Conservation (phyloP, 2,113 vertebrate genomes). For the Prunella fulvescens region DNA sequence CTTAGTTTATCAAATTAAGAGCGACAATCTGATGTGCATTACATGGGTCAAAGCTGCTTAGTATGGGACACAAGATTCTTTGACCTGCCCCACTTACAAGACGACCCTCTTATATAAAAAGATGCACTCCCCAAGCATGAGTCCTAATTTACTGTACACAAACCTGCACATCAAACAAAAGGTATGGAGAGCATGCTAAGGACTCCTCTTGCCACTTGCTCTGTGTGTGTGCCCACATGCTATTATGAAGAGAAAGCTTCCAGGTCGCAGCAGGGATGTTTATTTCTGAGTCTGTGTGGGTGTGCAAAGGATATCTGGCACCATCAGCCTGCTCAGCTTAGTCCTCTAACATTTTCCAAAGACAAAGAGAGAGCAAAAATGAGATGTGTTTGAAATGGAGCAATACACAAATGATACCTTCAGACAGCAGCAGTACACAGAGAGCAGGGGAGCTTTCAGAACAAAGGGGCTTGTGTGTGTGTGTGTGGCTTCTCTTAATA, state of each 20-base stretch:
- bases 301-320: background rate
- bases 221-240: background rate
- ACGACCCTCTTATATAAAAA: constrained; percentile 36
- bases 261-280: background rate
- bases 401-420: background rate
- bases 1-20: constrained; percentile 59
- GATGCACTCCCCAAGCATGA: background rate
- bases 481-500: constrained; percentile 1
- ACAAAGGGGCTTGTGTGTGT: background rate
- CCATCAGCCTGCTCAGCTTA: background rate
- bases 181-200: background rate
- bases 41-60: constrained; percentile 40
- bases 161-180: constrained; percentile 1
- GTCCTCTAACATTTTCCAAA: constrained; percentile 46
- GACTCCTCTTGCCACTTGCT: background rate
- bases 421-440: background rate
- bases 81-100: background rate
- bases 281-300: background rate
- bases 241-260: background rate
- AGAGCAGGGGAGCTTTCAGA: background rate
- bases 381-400: background rate
- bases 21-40: background rate
- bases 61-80: background rate
- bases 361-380: constrained; percentile 17
- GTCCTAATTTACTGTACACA: constrained; percentile 35